Conservation (phyloP, 2,797 vertebrate genomes). For the Sebastolobus altivelis region DNA sequence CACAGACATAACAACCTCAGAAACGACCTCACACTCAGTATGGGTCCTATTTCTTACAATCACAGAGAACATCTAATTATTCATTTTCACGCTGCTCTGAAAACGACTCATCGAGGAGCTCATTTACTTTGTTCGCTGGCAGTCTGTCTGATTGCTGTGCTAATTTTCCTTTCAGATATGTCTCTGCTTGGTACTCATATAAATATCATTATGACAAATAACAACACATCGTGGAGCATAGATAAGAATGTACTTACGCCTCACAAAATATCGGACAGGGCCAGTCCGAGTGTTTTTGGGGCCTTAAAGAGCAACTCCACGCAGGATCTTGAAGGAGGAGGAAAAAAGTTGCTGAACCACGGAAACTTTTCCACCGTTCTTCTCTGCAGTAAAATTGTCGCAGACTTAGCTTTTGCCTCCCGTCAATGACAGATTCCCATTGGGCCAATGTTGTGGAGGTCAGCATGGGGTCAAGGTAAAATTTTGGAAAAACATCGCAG, state of each 20-base stretch:
- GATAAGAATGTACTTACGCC: background rate
- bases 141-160: background rate
- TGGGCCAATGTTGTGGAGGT: background rate
- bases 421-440: background rate
- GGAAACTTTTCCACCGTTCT: background rate
- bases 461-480: background rate
- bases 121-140: background rate
- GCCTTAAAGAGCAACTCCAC: background rate
- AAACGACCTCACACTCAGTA: background rate
- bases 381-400: background rate
- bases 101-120: background rate
- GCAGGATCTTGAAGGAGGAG: background rate
- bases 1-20: background rate
- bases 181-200: background rate
- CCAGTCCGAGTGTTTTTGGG: background rate
- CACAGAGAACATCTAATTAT: constrained; percentile 10
- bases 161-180: constrained; percentile 11
- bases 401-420: background rate
- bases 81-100: background rate
- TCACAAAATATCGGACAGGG: background rate
- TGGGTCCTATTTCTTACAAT: background rate
- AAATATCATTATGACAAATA: background rate
- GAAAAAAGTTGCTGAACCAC: background rate
- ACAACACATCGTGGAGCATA: background rate
- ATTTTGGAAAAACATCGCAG: background rate